A percentile compares a stretch with the other conserved stretches of the same genome.
Conservation (phyloP, 1,140 invertebrate genomes). For the Phymorhynchus buccinoides region DNA sequence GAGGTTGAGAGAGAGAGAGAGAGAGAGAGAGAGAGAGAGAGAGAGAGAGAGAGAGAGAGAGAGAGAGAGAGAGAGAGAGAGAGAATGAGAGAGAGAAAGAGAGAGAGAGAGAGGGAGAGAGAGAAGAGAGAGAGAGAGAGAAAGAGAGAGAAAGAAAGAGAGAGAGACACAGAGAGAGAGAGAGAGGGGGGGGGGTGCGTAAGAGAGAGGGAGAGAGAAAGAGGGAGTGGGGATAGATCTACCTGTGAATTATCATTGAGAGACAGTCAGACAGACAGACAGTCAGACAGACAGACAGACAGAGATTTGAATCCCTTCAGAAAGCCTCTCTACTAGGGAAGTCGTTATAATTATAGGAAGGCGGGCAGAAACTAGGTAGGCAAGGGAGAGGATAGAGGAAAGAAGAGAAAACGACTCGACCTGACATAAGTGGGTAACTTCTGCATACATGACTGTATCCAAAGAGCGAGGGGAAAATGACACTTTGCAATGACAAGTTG, state of each 20-base stretch:
- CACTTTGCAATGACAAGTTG: too few species aligned
- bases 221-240: neutral
- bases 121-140: conserved; percentile 20
- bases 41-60: conserved; percentile 39
- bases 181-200: conserved; percentile 20
- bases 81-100: conserved; percentile 21
- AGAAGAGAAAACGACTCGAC: too few species aligned
- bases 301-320: neutral
- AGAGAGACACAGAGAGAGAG: neutral
- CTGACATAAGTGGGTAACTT: too few species aligned
- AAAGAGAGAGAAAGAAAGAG: neutral
- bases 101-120: conserved; percentile 21
- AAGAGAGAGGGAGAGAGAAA: neutral
- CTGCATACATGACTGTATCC: too few species aligned
- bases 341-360: too few species aligned
- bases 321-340: conserved; percentile 28
- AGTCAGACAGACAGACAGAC: neutral
- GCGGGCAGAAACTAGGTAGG: too few species aligned
- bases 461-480: too few species aligned
- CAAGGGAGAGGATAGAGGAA: too few species aligned
- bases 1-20: too few species aligned
- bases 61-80: conserved; percentile 19
- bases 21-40: conserved; percentile 27
- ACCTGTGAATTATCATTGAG: neutral
- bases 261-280: neutral